Percentiles rank a stretch among this genome's conserved stretches.
Evolutionary conservation across 2,888 invertebrate genomes (phyloP).

Genomic region (Drosophila testacea): DNA sequence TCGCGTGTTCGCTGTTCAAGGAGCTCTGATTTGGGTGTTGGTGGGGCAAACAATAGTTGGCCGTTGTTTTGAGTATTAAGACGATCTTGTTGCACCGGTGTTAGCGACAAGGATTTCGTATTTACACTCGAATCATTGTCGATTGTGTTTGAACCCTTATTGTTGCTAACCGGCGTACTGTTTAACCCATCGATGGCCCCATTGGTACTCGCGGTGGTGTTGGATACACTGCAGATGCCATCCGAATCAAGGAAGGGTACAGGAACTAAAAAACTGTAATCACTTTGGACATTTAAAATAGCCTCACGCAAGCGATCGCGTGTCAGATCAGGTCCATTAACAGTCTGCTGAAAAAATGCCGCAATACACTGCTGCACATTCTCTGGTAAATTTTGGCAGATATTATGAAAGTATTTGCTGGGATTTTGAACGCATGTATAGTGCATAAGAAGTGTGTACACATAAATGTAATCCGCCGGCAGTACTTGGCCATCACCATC

Average conservation of each 20-base stretch:
- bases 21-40: slow-evolving; percentile 68
- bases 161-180: background rate
- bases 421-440: slow-evolving; percentile 82
- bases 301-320: slow-evolving; percentile 70
- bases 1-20: slow-evolving; percentile 82
- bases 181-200: slow-evolving; percentile 34
- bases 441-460: slow-evolving; percentile 83
- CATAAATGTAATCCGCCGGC: slow-evolving; percentile 79
- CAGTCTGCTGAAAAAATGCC: slow-evolving; percentile 74
- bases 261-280: background rate
- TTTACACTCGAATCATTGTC: slow-evolving; percentile 5
- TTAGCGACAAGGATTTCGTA: background rate
- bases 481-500: slow-evolving; percentile 71
- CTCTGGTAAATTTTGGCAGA: slow-evolving; percentile 78
- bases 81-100: background rate
- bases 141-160: background rate
- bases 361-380: slow-evolving; percentile 75
- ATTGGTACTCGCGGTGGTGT: slow-evolving; percentile 51
- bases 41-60: slow-evolving; percentile 7
- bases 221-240: background rate
- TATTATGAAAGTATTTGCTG: slow-evolving; percentile 76
- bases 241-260: background rate
- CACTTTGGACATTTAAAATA: slow-evolving; percentile 60
- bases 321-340: slow-evolving; percentile 61
- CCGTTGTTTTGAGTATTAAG: background rate